These are phyloP conservation scores for Blennius ocellaris DNA, from an alignment of 2,113 vertebrate species.

Conservation along the genomic window DNA sequence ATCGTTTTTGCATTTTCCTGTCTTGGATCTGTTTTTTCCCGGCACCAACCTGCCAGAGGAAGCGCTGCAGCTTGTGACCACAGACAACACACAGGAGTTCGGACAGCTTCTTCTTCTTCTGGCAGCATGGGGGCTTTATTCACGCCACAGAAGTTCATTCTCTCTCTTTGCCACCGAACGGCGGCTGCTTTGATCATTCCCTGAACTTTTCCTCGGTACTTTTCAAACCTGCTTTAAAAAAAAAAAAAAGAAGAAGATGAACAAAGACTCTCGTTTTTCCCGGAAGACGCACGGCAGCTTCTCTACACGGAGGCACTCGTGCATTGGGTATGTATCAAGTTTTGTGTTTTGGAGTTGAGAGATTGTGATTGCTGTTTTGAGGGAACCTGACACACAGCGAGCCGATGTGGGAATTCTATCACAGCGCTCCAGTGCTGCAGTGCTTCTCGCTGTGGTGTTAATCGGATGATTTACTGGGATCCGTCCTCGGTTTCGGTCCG, in stretches of 20 bases:
- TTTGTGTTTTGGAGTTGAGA: background rate
- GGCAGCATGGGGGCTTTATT: constrained; percentile 46
- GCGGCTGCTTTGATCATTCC: constrained; percentile 24
- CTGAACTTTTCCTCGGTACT: constrained; percentile 16
- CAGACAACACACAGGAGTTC: constrained; percentile 9
- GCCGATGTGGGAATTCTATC: background rate
- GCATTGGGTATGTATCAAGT: constrained; percentile 82
- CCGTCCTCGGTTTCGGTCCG: background rate
- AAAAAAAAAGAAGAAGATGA: no score
- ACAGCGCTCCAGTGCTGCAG: constrained; percentile 7
- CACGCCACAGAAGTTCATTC: constrained; percentile 28
- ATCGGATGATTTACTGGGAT: background rate
- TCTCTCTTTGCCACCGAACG: constrained; percentile 22
- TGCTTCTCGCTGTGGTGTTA: background rate
- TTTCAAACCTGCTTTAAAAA: constrained; percentile 4
- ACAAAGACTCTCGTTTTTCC: constrained; percentile 81
- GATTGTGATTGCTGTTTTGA: background rate
- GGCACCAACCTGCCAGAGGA: background rate
- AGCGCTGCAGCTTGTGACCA: constrained; percentile 4
- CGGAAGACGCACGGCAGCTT: constrained; percentile 79
- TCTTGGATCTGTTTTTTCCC: constrained; percentile 36
- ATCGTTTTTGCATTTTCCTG: constrained; percentile 44
- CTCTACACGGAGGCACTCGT: constrained; percentile 86
- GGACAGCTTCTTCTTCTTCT: constrained; percentile 2
- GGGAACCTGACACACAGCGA: background rate